Percentiles rank a stretch among this genome's conserved stretches.
Conservation (phyloP, 2,888 invertebrate species). For the Rotaria sp. region DNA sequence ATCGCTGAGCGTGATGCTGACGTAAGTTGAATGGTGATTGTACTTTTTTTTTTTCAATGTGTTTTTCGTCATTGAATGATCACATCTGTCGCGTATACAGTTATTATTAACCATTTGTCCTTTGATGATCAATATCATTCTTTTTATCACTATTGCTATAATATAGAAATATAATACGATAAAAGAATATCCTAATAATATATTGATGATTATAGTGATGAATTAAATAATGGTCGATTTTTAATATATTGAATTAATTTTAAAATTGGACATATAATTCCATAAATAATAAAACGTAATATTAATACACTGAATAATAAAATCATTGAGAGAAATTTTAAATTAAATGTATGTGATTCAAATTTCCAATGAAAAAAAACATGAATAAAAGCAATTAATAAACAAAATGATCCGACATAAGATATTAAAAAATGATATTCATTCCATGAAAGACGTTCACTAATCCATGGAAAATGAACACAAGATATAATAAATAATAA, state of each 20-base stretch:
- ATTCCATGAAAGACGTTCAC: not conserved
- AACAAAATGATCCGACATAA: not conserved
- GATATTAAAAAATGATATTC: not conserved
- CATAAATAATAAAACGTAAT: not conserved
- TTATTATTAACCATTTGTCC: not conserved
- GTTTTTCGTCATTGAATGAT: not conserved
- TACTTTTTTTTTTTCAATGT: not conserved
- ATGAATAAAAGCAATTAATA: slow-evolving; percentile 18
- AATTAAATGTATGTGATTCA: not conserved
- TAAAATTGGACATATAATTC: not conserved
- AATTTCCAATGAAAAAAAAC: not conserved
- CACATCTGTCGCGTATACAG: not conserved
- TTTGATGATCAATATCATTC: not conserved
- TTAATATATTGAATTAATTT: not conserved
- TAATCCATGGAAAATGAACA: slow-evolving; percentile 9
- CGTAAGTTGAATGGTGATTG: not conserved
- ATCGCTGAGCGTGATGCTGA: slow-evolving; percentile 5
- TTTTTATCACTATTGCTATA: not conserved
- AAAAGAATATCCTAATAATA: not conserved
- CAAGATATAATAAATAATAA: not conserved
- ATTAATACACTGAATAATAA: not conserved
- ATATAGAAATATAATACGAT: not conserved
- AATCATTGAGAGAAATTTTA: not conserved
- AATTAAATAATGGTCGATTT: not conserved
- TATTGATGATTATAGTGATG: not conserved